These are phyloP conservation scores for Brachionus plicatilis DNA, from an alignment of 1,140 invertebrate genomes.

Conservation along the genomic window DNA sequence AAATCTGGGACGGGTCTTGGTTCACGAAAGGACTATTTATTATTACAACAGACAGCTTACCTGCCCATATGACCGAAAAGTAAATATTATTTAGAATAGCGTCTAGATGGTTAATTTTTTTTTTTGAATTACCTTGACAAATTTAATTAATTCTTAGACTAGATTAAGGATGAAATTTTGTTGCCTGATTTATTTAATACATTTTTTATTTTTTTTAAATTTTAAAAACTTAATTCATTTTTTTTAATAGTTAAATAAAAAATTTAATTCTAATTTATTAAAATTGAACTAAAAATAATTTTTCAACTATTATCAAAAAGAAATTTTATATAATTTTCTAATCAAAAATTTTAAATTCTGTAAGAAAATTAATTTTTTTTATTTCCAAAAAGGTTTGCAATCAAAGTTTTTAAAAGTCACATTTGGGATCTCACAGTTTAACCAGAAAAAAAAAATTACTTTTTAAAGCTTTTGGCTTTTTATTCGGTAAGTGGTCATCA, in stretches of 20 bases:
- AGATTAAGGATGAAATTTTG: not conserved
- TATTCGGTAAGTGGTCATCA: slow-evolving; percentile 43
- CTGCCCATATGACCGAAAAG: not conserved
- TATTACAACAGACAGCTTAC: slow-evolving; percentile 5
- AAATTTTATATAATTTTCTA: too few species aligned
- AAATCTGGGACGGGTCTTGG: not conserved
- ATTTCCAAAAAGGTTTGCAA: too few species aligned
- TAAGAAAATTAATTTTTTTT: too few species aligned
- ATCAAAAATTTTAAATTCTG: too few species aligned
- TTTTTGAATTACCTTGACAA: not conserved
- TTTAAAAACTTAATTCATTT: too few species aligned
- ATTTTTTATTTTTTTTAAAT: not conserved
- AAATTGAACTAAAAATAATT: too few species aligned
- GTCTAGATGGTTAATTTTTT: not conserved
- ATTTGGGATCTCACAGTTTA: too few species aligned
- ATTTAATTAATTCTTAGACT: not conserved
- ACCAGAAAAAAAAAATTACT: not conserved
- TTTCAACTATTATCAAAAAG: too few species aligned
- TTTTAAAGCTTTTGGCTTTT: slow-evolving; percentile 44
- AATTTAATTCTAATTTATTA: too few species aligned
- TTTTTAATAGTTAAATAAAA: too few species aligned
- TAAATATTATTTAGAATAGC: slow-evolving; percentile 2
- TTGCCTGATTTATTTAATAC: not conserved
- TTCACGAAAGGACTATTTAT: not conserved
- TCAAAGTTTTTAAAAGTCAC: too few species aligned